Evolutionary conservation across 2,888 invertebrate species (phyloP).

Genomic region (Dermolepida albohirtum): DNA sequence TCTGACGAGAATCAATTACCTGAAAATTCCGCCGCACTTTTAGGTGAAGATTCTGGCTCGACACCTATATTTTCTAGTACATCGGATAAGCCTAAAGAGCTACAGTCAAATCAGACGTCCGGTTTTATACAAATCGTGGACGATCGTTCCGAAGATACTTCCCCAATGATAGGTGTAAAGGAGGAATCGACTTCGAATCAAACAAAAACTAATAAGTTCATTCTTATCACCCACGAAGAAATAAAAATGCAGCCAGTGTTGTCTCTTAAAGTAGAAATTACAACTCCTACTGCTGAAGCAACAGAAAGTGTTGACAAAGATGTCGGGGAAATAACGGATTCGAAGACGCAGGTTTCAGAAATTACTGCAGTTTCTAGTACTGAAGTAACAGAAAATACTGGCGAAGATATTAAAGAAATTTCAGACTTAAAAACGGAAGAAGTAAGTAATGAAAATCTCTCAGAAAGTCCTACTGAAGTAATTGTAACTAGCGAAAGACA

Average conservation of each 20-base stretch:
- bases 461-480: neutral
- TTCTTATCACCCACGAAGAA: constrained; percentile 80
- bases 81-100: constrained; percentile 5
- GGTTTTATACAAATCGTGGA: neutral
- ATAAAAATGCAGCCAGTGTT: constrained; percentile 75
- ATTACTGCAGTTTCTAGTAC: neutral
- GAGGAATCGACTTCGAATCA: neutral
- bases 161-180: neutral
- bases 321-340: neutral
- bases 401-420: neutral
- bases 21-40: neutral
- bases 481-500: neutral
- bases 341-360: neutral
- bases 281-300: constrained; percentile 44
- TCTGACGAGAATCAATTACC: neutral
- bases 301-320: constrained; percentile 39
- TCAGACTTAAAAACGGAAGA: neutral
- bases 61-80: neutral
- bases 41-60: neutral
- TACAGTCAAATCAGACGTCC: neutral
- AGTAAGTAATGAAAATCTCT: neutral
- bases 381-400: neutral
- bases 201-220: constrained; percentile 66
- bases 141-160: constrained; percentile 7
- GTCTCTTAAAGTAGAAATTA: constrained; percentile 73